phyloP scores from a whole-genome alignment of 1,140 invertebrate genomes.

The Drosophila saltans region DNA sequence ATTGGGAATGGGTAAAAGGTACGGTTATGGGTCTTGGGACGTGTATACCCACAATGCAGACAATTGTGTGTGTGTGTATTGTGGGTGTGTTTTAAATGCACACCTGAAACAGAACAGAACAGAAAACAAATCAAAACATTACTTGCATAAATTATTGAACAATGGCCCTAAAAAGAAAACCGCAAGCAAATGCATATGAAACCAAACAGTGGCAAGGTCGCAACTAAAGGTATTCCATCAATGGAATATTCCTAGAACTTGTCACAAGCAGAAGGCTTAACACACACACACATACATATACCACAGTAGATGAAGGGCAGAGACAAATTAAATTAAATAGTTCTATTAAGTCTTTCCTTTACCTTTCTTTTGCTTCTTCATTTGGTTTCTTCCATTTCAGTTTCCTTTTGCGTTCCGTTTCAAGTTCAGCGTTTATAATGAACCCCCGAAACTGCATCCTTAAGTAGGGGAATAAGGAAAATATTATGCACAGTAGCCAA shows the following conservation, averaged over 20 bases:
- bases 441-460: slow-evolving; percentile 1
- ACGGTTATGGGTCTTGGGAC: neutral
- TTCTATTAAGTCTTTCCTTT: slow-evolving; percentile 10
- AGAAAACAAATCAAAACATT: slow-evolving; percentile 72
- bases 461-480: slow-evolving; percentile 22
- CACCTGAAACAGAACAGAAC: slow-evolving; percentile 34
- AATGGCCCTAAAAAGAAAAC: slow-evolving; percentile 38
- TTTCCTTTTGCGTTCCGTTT: neutral
- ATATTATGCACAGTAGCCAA: slow-evolving; percentile 77
- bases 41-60: neutral
- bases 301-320: slow-evolving; percentile 3
- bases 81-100: slow-evolving; percentile 30
- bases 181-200: slow-evolving; percentile 55
- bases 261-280: slow-evolving; percentile 30
- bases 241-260: slow-evolving; percentile 50
- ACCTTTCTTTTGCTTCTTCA: neutral
- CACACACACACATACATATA: slow-evolving; percentile 25
- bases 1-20: slow-evolving; percentile 40
- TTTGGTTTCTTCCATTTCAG: neutral
- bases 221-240: neutral
- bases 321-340: slow-evolving; percentile 6
- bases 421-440: neutral
- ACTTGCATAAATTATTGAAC: slow-evolving; percentile 74
- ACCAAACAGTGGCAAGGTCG: slow-evolving; percentile 69
- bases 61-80: slow-evolving; percentile 17